phyloP scores from a whole-genome alignment of 2,113 vertebrate species.

The Platichthys flesus region DNA sequence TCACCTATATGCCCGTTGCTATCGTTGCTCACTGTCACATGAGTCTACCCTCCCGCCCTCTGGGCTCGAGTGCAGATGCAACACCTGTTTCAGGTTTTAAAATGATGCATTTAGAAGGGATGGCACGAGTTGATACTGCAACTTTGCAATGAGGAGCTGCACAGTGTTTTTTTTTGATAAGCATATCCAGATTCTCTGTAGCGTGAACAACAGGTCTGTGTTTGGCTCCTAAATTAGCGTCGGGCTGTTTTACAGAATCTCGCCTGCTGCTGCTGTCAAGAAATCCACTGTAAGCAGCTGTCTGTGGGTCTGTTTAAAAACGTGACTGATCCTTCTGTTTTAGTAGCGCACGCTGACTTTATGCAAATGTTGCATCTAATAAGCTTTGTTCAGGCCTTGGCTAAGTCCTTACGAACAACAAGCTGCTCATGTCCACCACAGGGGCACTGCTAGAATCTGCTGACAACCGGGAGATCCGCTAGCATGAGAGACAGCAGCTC shows the following conservation, averaged over 20 bases:
- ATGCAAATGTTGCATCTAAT: constrained; percentile 14
- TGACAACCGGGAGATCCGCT: constrained; percentile 32
- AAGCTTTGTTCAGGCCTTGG: not conserved
- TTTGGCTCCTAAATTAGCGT: constrained; percentile 38
- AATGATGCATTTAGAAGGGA: not conserved
- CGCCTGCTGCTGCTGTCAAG: constrained; percentile 24
- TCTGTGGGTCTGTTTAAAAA: constrained; percentile 35
- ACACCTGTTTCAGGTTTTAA: constrained; percentile 30
- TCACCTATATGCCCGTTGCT: constrained; percentile 38
- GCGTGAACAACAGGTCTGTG: constrained; percentile 31
- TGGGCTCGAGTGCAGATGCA: constrained; percentile 17
- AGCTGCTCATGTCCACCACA: constrained; percentile 21
- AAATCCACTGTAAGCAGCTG: constrained; percentile 40
- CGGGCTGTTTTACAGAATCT: constrained; percentile 34
- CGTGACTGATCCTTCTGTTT: constrained; percentile 45
- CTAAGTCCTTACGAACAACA: constrained; percentile 5
- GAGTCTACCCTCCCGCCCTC: constrained; percentile 21
- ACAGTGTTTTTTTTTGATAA: constrained; percentile 28
- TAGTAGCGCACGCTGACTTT: not conserved
- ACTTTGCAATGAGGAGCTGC: not conserved
- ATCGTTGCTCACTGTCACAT: constrained; percentile 73
- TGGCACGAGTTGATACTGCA: not conserved
- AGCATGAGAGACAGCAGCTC: constrained; percentile 54
- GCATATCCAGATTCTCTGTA: constrained; percentile 24
- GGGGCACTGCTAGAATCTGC: constrained; percentile 26